phyloP scores from a whole-genome alignment of 2,888 invertebrate species.

The Matsumyia berberina region DNA sequence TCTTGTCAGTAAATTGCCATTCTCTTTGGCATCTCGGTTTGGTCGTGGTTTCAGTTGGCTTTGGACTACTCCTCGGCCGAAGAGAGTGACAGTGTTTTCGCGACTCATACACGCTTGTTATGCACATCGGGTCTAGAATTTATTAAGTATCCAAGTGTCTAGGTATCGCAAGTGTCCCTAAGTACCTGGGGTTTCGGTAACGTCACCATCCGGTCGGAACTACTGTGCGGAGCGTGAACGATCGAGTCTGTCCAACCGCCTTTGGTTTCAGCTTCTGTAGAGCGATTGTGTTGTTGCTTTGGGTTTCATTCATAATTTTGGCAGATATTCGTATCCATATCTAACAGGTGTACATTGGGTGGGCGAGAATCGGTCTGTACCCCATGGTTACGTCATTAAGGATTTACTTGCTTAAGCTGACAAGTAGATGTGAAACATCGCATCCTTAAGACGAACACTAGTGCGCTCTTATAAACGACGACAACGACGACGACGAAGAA shows the following conservation, averaged over 20 bases:
- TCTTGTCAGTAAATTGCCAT: conserved; percentile 40
- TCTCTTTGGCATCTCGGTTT: conserved; percentile 55
- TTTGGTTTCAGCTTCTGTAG: conserved; percentile 1
- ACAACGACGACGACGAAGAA: conserved; percentile 20
- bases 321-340: conserved; percentile 10
- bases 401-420: conserved; percentile 54
- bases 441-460: conserved; percentile 45
- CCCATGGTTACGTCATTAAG: conserved; percentile 64
- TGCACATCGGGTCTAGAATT: conserved; percentile 5
- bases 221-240: conserved; percentile 47
- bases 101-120: neutral
- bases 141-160: conserved; percentile 11
- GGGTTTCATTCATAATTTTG: conserved; percentile 64
- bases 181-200: neutral
- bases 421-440: conserved; percentile 31
- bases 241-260: conserved; percentile 25
- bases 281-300: conserved; percentile 3
- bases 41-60: conserved; percentile 21
- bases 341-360: conserved; percentile 58
- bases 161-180: neutral
- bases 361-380: conserved; percentile 16
- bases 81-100: conserved; percentile 28
- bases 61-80: conserved; percentile 18
- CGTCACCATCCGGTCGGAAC: conserved; percentile 31
- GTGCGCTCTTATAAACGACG: conserved; percentile 51